Conservation (phyloP, 2,888 invertebrate genomes). For the Alloplasta piceator region DNA sequence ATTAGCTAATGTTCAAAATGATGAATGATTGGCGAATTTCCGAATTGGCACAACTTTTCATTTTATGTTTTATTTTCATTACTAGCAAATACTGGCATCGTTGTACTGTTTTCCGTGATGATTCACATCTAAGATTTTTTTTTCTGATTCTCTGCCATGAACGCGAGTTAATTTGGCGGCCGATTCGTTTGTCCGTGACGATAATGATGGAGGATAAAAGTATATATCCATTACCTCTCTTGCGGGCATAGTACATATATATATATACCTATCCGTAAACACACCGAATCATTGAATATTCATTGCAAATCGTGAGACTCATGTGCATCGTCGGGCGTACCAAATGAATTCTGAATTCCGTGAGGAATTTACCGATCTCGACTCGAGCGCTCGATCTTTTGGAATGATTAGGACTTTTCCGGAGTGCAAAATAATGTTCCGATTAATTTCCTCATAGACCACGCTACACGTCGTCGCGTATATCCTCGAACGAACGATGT, state of each 20-base stretch:
- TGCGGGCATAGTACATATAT: background rate
- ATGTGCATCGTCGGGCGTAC: conserved; percentile 45
- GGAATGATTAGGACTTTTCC: conserved; percentile 42
- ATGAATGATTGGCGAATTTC: too few relatives aligned
- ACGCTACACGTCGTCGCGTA: background rate
- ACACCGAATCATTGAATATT: conserved; percentile 44
- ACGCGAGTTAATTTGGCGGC: conserved; percentile 41
- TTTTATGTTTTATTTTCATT: too few relatives aligned
- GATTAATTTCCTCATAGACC: conserved; percentile 4
- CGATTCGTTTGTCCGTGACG: conserved; percentile 53
- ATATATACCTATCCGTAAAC: conserved; percentile 3
- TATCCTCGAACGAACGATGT: conserved; percentile 41
- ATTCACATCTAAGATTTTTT: conserved; percentile 28
- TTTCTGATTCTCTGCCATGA: conserved; percentile 27
- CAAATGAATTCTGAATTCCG: conserved; percentile 31
- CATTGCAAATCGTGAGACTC: conserved; percentile 45
- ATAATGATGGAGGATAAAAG: conserved; percentile 35
- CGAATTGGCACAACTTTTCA: too few relatives aligned
- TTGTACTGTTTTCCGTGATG: conserved; percentile 39
- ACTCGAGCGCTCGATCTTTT: conserved; percentile 20
- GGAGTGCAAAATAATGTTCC: conserved; percentile 26
- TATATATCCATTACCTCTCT: conserved; percentile 15
- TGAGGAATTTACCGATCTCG: conserved; percentile 30
- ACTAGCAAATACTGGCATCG: too few relatives aligned
- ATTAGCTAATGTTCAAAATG: too few relatives aligned